Evolutionary conservation across 1,140 invertebrate species (phyloP).

Genomic region (Orchestia grillus): DNA sequence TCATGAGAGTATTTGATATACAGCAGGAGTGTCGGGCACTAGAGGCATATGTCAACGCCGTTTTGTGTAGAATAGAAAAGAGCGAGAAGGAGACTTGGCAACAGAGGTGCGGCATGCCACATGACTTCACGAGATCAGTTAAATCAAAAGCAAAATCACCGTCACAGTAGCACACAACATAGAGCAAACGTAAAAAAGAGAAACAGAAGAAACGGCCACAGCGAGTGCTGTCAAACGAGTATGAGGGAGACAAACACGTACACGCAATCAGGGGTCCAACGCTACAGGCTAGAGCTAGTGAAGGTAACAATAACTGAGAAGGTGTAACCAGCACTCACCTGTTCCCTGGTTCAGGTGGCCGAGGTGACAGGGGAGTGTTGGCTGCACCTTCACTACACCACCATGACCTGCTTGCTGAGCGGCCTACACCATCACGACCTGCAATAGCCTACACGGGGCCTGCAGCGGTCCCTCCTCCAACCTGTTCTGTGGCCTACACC

Average conservation of each 20-base stretch:
- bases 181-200: background rate
- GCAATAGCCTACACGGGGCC: background rate
- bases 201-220: background rate
- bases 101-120: background rate
- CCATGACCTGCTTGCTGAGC: conserved; percentile 44
- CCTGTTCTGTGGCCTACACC: background rate
- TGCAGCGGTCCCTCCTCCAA: background rate
- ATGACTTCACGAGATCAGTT: background rate
- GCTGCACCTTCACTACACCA: conserved; percentile 43
- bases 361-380: conserved; percentile 53
- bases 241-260: background rate
- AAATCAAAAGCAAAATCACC: background rate
- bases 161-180: background rate
- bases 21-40: background rate
- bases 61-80: background rate
- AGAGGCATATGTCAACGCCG: background rate
- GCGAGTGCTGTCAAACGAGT: background rate
- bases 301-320: background rate
- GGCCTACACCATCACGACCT: conserved; percentile 15
- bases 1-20: background rate
- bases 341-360: conserved; percentile 16
- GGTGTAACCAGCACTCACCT: conserved; percentile 55
- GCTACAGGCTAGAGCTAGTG: background rate
- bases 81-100: background rate
- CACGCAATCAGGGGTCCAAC: background rate